Evolutionary conservation across 2,797 vertebrate species (phyloP).

Genomic region (Gambelia wislizenii): DNA sequence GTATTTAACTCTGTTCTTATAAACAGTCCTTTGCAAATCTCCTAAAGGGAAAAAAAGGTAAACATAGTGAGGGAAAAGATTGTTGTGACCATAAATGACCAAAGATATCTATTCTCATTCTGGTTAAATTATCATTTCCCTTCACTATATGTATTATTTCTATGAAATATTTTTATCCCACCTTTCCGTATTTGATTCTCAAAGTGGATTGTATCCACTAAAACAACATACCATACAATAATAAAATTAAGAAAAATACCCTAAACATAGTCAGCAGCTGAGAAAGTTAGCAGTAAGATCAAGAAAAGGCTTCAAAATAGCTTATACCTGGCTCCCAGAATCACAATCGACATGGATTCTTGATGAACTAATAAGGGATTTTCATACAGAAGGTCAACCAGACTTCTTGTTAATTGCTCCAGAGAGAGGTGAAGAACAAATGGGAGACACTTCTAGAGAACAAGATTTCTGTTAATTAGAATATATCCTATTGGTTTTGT

Average conservation of each 20-base stretch:
- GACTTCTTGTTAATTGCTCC: background rate
- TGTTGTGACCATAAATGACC: constrained; percentile 11
- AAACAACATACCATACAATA: background rate
- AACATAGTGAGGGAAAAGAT: constrained; percentile 33
- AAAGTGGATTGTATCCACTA: background rate
- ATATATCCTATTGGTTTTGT: too few relatives aligned
- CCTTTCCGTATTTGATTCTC: background rate
- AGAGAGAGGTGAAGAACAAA: background rate
- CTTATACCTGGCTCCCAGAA: background rate
- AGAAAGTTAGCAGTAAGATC: background rate
- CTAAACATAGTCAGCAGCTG: background rate
- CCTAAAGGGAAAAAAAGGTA: constrained; percentile 50
- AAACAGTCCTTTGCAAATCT: constrained; percentile 61
- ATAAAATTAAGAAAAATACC: background rate
- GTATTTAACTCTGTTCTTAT: constrained; percentile 42
- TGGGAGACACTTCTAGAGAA: background rate
- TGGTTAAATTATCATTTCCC: constrained; percentile 22
- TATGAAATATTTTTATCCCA: background rate
- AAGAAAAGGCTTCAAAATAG: background rate
- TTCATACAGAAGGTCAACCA: background rate
- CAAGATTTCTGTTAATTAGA: background rate
- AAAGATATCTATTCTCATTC: constrained; percentile 1
- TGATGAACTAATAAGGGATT: background rate
- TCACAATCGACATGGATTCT: too few relatives aligned
- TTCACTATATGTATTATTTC: background rate